Conservation (phyloP, 2,113 vertebrate genomes). For the Cynoglossus semilaevis region DNA sequence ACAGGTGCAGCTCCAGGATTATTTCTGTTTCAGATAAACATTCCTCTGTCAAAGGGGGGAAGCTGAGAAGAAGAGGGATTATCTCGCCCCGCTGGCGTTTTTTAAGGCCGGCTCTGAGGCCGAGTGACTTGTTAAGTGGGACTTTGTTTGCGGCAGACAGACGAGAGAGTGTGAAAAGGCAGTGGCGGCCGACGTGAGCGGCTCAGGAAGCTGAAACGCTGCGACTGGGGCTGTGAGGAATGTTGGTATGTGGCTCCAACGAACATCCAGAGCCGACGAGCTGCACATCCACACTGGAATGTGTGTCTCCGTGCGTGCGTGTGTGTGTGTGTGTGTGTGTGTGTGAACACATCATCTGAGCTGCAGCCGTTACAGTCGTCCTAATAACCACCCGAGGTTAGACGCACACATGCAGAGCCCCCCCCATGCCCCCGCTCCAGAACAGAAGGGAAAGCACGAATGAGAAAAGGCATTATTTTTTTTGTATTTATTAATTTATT, state of each 20-base stretch:
- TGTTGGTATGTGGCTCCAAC: conserved; percentile 62
- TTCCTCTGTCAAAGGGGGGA: conserved; percentile 23
- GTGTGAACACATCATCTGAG: conserved; percentile 21
- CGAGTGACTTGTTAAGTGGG: conserved; percentile 50
- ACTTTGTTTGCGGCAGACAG: conserved; percentile 34
- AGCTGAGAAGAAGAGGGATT: conserved; percentile 49
- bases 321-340: no score
- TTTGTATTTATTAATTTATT: no score
- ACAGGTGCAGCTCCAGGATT: conserved; percentile 28
- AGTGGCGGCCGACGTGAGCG: conserved; percentile 31
- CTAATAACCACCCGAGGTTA: conserved; percentile 44
- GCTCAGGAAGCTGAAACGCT: conserved; percentile 55
- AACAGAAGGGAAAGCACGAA: conserved; percentile 7
- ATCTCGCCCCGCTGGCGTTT: conserved; percentile 23
- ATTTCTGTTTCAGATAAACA: conserved; percentile 28
- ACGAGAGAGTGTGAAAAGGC: conserved; percentile 31
- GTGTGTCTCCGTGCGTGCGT: no score
- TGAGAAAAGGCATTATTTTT: conserved; percentile 19
- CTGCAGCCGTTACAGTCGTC: conserved; percentile 42
- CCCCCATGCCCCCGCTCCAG: not conserved
- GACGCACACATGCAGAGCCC: conserved; percentile 18
- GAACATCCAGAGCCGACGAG: conserved; percentile 48
- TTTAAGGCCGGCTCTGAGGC: conserved; percentile 36
- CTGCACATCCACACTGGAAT: conserved; percentile 61
- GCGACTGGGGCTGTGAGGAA: conserved; percentile 55